Percentiles rank a stretch among this genome's conserved stretches.
phyloP scores from a whole-genome alignment of 1,140 invertebrate genomes.

The Caenorhabditis latens region DNA sequence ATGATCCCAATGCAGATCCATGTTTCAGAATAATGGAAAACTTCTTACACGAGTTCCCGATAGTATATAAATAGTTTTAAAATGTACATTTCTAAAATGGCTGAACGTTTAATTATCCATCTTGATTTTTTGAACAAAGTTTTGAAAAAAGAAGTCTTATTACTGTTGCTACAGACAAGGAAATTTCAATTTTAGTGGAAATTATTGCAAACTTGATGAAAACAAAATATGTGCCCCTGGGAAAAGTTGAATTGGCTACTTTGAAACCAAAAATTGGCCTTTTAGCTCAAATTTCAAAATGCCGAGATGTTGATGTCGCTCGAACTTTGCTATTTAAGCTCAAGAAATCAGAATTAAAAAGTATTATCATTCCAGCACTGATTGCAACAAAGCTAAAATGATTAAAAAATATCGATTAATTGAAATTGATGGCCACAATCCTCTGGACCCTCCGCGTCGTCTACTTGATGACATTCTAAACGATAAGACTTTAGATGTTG shows the following conservation, averaged over 20 bases:
- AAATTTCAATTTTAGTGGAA: not conserved
- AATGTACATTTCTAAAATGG: not conserved
- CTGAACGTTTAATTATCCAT: not conserved
- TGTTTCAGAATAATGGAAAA: not conserved
- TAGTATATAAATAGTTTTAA: not conserved
- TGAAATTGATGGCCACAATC: not conserved
- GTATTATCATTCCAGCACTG: not conserved
- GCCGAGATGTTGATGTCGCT: not conserved
- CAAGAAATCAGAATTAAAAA: not conserved
- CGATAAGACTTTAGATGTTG: not conserved
- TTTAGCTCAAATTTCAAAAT: not conserved
- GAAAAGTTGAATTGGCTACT: not conserved
- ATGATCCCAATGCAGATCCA: not conserved
- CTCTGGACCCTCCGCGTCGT: not conserved
- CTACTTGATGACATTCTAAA: not conserved
- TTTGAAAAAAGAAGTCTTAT: not conserved
- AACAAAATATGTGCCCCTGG: not conserved
- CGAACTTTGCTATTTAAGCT: not conserved
- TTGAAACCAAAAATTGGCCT: not conserved
- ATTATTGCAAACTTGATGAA: not conserved
- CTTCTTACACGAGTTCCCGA: not conserved
- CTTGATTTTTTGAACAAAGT: not conserved
- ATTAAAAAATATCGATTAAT: not conserved
- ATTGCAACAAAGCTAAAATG: slow-evolving; percentile 3
- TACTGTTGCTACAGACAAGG: not conserved